Evolutionary conservation across 2,113 vertebrate species (phyloP), one percentile per base, ranked within the genome.

Genomic region (Labeo catla): DNA sequence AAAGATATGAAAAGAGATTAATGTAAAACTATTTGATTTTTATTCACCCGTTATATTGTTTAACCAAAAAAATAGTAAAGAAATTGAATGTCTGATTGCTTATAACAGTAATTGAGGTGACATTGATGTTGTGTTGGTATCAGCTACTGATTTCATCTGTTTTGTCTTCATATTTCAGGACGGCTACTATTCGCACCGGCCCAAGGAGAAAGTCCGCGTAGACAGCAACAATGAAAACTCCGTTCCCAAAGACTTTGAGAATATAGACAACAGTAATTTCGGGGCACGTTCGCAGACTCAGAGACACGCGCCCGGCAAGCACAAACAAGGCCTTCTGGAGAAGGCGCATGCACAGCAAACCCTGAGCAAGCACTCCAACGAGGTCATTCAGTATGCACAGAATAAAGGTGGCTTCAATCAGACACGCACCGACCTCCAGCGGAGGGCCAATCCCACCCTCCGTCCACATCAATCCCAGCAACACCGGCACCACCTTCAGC

Each of bases 221-320:
- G 98, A 99, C 94, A 99, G 98, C 95, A 99, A 99, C 95, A 99
- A 99, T 0, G 98, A 99, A 91, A 99, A 99, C 90, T 99, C 98
- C 0, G 98, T 99, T 34, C 98, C 98, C 85, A 99, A 98, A 93
- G 98, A 99, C 92, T 99, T 99, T 89, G 98, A 99, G 92, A 99
- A 96, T 39, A 95, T 99, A 81, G 98, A 99, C 94, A 99, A 99
- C 90, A 99, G 98, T 91, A 99, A 99, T 94, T 99, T 98, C 72
- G 97, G 94, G 10, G 96, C 97, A 0, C 96, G 97, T 88, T 95
- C 96, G 19, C 98, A 98, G 86, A 95, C 95, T 45, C 97, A 97
- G 90, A 96, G 96, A 72, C 96, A 94, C 86, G 93, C 95, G 36
- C 88, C 95, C 0, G 93, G 93, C 87, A 96, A 96, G 87, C 96